Base-by-base conservation (phyloP, 2,888 invertebrate species). In the Brachyopa scutellaris region DNA sequence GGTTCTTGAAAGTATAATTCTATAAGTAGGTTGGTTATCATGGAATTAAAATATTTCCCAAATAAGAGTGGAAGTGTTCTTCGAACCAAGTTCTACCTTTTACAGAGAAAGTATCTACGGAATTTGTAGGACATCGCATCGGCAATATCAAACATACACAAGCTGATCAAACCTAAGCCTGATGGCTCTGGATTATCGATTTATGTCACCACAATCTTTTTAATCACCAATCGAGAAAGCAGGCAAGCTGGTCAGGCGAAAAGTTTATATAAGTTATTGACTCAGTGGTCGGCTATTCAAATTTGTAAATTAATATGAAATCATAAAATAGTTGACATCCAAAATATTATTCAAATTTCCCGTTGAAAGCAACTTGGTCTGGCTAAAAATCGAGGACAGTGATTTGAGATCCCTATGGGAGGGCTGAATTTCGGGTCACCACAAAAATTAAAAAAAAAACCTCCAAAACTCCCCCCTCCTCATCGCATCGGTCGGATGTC, bases 341-440 rank as follows among this genome's bases (percentile, higher is more conserved):
- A 57, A 33, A 53, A 21, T 15, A 42, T 17, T 53, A 66, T 66
- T 66, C 40, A 51, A 53, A 66, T 66, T 66, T 33, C 53, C 66
- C 45, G 53, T 55, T 53, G 53, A 67, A 55, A 67, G 53, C 53
- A 26, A 17, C 29, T 19, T 51, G 15, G 42, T 17, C 6, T 13
- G 31, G 38, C 42, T 21, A 9, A 47, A 26, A 59, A 66, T 38
- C 61, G 40, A 66, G 47, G 66, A 67, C 70, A 38, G 53, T 19
- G 42, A 59, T 69, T 62, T 33, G 26, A 42, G 66, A 59, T 70
- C 70, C 76, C 80, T 38, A 64, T 76, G 76, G 76, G 80, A 82
- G 76, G 62, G 13, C 76, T 29, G 11, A 7, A 7, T 53, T 73
- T 67, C 61, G 40, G 42, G 31, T 62, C 57, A 40, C 26, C 19